Evolutionary conservation across 2,888 invertebrate genomes (phyloP), one percentile per base, ranked within the genome.

Genomic region (Epinotia bilunana): DNA sequence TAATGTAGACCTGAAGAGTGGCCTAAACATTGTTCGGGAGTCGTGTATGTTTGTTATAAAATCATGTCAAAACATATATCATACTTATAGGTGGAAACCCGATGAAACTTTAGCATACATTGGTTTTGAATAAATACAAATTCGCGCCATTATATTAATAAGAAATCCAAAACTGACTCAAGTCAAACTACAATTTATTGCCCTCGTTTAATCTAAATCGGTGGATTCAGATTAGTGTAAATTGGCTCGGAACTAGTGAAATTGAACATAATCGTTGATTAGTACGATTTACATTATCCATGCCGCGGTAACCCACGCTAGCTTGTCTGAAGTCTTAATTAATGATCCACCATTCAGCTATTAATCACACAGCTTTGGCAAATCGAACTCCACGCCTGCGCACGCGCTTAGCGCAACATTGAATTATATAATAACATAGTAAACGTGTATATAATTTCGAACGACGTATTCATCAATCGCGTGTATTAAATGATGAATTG

Each of bases 291-390:
- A 75, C 82, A 85, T 87, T 87, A 85, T 88, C 88, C 91, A 89
- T 91, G 90, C 88, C 81, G 82, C 84, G 85, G 85, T 88, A 86
- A 86, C 87, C 87, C 84, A 85, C 87, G 85, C 86, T 84, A 85
- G 89, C 89, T 89, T 87, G 89, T 90, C 92, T 92, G 92, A 93
- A 92, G 91, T 89, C 91, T 93, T 92, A 92, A 93, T 93, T 93
- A 93, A 93, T 93, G 91, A 91, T 87, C 88, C 84, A 85, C 90
- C 91, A 90, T 90, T 92, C 90, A 90, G 89, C 87, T 87, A 88
- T 87, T 93, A 92, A 94, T 94, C 93, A 92, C 90, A 90, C 90
- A 88, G 89, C 91, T 88, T 87, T 83, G 88, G 89, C 89, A 92
- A 93, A 93, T 92, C 92, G 89, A 88, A 88, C 87, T 85, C 89